These are phyloP conservation scores for Heliconius erato DNA, from an alignment of 2,888 invertebrate species.

Conservation along the genomic window DNA sequence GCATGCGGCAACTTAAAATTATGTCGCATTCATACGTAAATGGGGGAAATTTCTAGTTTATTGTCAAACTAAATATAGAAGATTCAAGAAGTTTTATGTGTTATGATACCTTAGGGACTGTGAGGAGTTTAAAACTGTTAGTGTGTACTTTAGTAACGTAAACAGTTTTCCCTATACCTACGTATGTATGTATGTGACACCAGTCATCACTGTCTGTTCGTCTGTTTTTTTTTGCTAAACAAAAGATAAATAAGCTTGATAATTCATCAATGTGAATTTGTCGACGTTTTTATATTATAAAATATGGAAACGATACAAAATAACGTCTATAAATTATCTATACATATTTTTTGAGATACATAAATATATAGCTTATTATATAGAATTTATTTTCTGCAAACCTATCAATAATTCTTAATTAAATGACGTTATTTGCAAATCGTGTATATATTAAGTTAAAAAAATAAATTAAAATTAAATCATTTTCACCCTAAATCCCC, in stretches of 20 bases:
- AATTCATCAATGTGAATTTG: no score
- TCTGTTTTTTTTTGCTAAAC: not conserved
- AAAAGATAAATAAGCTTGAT: not conserved
- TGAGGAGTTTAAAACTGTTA: slow-evolving; percentile 40
- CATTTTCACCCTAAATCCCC: no score
- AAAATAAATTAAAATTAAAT: no score
- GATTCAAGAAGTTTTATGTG: slow-evolving; percentile 46
- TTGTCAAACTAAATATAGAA: slow-evolving; percentile 46
- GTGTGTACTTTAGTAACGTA: slow-evolving; percentile 14
- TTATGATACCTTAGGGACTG: slow-evolving; percentile 43
- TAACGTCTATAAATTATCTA: no score
- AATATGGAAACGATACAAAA: no score
- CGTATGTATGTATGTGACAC: not conserved
- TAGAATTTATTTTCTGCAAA: not conserved
- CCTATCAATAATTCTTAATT: no score
- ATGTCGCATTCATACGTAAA: slow-evolving; percentile 45
- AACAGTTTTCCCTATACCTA: not conserved
- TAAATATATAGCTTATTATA: no score
- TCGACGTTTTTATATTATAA: no score
- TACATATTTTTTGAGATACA: no score
- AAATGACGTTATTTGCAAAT: no score
- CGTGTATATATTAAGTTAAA: no score
- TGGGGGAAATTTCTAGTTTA: slow-evolving; percentile 48
- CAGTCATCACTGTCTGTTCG: not conserved
- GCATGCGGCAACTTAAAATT: slow-evolving; percentile 41